Evolutionary conservation across 1,140 invertebrate species (phyloP).

Genomic region (Halyomorpha halys): DNA sequence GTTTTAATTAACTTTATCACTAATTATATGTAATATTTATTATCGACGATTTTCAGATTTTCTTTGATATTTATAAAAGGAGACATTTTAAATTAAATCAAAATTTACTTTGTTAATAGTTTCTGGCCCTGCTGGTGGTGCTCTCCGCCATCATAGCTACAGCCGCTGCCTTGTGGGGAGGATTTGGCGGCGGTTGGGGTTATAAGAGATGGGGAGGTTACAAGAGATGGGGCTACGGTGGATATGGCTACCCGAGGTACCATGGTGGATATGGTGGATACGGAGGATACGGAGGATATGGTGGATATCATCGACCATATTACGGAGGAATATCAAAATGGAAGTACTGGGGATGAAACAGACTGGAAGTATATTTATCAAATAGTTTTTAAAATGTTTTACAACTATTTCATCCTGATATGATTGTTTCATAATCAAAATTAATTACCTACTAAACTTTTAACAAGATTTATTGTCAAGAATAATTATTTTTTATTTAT

Average conservation of each 20-base stretch:
- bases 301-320: not conserved
- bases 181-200: not conserved
- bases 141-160: not conserved
- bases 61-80: no score
- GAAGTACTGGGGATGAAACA: not conserved
- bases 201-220: conserved; percentile 1
- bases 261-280: not conserved
- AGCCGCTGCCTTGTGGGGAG: not conserved
- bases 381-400: no score
- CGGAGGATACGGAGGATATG: not conserved
- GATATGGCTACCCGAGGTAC: not conserved
- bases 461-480: no score
- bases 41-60: no score
- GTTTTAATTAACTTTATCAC: no score
- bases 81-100: no score
- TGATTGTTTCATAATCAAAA: no score
- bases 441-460: no score
- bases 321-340: not conserved
- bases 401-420: no score
- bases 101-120: not conserved
- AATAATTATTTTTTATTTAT: no score
- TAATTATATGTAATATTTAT: no score
- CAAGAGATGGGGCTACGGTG: not conserved
- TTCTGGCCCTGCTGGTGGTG: not conserved
- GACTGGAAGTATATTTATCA: no score